A percentile compares a stretch with the other conserved stretches of the same genome.
phyloP scores from a whole-genome alignment of 2,797 vertebrate genomes.

The Hypotaenidia okinawae region DNA sequence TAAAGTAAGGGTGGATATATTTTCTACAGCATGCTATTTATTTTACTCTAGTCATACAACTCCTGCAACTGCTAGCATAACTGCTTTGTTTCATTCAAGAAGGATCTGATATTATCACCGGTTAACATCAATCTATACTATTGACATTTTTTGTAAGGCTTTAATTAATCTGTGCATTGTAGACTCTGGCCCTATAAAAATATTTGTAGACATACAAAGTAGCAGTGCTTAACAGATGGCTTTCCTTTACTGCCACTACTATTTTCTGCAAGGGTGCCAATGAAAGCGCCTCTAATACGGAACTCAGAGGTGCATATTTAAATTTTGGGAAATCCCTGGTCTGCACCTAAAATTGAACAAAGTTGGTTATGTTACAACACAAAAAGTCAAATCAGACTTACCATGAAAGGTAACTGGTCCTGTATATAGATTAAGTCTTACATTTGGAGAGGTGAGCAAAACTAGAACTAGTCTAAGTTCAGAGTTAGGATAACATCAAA shows the following conservation, averaged over 20 bases:
- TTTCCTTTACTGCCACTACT: neutral
- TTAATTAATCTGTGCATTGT: conserved; percentile 23
- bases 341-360: neutral
- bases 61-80: neutral
- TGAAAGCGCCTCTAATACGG: neutral
- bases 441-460: neutral
- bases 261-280: neutral
- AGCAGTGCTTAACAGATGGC: neutral
- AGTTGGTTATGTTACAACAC: neutral
- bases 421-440: neutral
- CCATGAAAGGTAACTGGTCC: neutral
- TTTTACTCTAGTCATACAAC: neutral
- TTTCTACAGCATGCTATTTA: neutral
- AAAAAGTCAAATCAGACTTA: neutral
- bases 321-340: neutral
- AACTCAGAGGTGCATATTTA: neutral
- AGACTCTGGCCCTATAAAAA: neutral
- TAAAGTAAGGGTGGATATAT: neutral
- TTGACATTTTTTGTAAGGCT: neutral
- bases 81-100: neutral
- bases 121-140: neutral
- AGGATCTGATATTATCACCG: neutral
- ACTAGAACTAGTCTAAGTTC: neutral
- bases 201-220: neutral
- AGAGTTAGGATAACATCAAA: neutral